Conservation (phyloP, 2,113 vertebrate species). For the Entelurus aequoreus region DNA sequence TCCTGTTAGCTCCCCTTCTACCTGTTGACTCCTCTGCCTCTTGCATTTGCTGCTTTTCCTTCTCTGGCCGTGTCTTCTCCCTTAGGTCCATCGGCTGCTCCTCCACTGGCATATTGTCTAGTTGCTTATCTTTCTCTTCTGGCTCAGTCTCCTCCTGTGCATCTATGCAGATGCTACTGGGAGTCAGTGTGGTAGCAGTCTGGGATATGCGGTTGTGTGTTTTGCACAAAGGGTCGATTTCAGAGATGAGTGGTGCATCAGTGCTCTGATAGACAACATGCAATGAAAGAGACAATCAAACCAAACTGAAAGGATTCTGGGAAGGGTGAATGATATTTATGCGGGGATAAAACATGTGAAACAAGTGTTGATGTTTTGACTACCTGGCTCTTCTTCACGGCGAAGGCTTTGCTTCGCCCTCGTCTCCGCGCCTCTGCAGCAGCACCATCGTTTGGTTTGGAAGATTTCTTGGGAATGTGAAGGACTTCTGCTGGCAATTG, state of each 20-base stretch:
- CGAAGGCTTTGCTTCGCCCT: neutral
- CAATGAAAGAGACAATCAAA: neutral
- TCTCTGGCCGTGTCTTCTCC: neutral
- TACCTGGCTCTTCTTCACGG: neutral
- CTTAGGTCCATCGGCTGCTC: too few relatives aligned
- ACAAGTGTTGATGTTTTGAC: too few relatives aligned
- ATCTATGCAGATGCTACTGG: too few relatives aligned
- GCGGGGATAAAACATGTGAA: too few relatives aligned
- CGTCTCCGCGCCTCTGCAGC: neutral
- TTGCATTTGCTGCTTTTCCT: neutral
- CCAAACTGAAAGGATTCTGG: neutral
- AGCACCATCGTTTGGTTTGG: too few relatives aligned
- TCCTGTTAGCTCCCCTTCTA: neutral
- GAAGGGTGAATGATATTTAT: neutral
- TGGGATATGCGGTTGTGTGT: too few relatives aligned
- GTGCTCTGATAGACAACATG: neutral
- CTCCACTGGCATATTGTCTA: too few relatives aligned
- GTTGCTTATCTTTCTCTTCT: too few relatives aligned
- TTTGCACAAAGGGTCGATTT: too few relatives aligned
- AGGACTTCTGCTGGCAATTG: neutral
- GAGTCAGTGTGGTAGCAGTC: too few relatives aligned
- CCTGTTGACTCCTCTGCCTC: neutral
- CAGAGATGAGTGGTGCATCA: neutral
- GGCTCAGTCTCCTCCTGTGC: too few relatives aligned
- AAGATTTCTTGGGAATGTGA: neutral